Conservation (phyloP, 2,113 vertebrate species). For the Panthera tigris region DNA sequence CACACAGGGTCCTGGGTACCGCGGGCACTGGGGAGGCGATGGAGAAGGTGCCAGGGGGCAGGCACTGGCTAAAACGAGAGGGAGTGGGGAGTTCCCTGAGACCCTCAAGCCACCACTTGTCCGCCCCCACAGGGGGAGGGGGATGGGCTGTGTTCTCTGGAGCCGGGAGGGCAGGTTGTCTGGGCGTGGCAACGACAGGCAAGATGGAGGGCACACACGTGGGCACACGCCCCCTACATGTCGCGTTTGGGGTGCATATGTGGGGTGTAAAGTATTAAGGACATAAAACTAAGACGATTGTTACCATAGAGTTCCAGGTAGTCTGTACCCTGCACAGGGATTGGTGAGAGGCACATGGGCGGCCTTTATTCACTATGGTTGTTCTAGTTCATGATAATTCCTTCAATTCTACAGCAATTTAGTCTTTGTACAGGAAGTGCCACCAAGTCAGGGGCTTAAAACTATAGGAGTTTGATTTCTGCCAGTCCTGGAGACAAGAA, state of each 20-base stretch:
- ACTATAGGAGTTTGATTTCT: fast-evolving
- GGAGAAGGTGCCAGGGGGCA: not conserved
- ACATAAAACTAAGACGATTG: too few relatives aligned
- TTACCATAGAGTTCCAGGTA: too few relatives aligned
- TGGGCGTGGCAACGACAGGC: not conserved
- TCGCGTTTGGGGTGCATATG: too few relatives aligned
- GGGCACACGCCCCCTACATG: too few relatives aligned
- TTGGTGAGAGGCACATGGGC: not conserved
- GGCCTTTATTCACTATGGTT: not conserved
- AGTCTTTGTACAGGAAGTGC: not conserved
- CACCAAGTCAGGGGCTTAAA: not conserved
- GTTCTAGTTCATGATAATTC: not conserved
- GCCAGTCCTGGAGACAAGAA: too few relatives aligned
- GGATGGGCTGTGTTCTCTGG: not conserved
- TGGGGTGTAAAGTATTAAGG: too few relatives aligned
- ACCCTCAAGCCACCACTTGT: not conserved
- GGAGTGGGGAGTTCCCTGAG: not conserved
- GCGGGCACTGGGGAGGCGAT: not conserved
- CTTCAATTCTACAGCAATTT: not conserved
- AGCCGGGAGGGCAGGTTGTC: not conserved
- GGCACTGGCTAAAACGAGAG: not conserved
- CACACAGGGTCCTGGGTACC: not conserved
- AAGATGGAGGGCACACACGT: too few relatives aligned
- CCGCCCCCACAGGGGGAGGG: not conserved
- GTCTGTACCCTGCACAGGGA: too few relatives aligned